Conservation (phyloP, 2,797 vertebrate species). For the Rhabdophis nuchalis region DNA sequence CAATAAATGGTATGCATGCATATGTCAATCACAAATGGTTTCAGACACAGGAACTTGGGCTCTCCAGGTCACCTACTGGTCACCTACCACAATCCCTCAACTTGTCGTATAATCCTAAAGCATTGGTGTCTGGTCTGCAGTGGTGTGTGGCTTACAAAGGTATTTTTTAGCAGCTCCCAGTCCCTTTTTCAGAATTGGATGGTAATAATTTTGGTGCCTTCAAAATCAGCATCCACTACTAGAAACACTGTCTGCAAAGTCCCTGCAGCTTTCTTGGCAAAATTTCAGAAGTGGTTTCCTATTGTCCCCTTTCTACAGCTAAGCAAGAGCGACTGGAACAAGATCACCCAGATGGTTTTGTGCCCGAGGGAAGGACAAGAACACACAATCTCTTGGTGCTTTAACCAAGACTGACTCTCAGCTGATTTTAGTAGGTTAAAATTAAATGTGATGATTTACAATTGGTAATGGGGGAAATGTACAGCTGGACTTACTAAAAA, state of each 20-base stretch:
- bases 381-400: background rate
- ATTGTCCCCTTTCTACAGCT: background rate
- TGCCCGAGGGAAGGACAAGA: background rate
- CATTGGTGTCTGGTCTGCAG: background rate
- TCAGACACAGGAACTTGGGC: background rate
- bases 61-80: background rate
- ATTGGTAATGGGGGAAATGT: background rate
- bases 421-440: background rate
- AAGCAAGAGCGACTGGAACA: background rate
- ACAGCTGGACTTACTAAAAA: background rate
- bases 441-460: background rate
- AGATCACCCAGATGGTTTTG: background rate
- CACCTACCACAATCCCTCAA: background rate
- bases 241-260: background rate
- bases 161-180: background rate
- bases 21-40: background rate
- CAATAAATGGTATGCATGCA: background rate
- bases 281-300: background rate
- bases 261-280: background rate
- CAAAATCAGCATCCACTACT: background rate
- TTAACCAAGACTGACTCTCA: background rate
- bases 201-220: background rate
- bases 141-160: background rate
- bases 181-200: background rate
- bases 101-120: background rate